Evolutionary conservation across 1,140 invertebrate genomes (phyloP).

Genomic region (Oryzaephilus surinamensis): DNA sequence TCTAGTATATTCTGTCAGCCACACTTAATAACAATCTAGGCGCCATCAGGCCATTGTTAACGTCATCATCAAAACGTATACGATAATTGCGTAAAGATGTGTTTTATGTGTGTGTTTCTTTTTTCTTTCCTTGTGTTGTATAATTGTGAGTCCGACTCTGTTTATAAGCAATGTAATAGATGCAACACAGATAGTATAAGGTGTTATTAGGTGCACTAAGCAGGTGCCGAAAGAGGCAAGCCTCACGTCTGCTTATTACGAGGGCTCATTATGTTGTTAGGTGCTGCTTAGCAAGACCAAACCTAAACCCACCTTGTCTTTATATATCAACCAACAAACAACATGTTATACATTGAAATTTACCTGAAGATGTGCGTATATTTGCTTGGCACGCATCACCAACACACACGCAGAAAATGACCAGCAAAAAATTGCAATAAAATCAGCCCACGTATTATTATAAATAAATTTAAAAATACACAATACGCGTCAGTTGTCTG

Average conservation of each 20-base stretch:
- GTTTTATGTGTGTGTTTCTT: too few relatives aligned
- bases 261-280: constrained; percentile 33
- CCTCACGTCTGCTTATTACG: constrained; percentile 32
- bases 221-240: constrained; percentile 35
- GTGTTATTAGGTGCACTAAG: constrained; percentile 36
- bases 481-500: too few relatives aligned
- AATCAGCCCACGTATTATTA: too few relatives aligned
- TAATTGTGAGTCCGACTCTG: constrained; percentile 5
- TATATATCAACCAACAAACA: too few relatives aligned
- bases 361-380: too few relatives aligned
- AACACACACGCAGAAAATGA: too few relatives aligned
- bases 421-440: too few relatives aligned
- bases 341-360: too few relatives aligned
- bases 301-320: constrained; percentile 5
- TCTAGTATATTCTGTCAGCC: too few relatives aligned
- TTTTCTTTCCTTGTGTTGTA: too few relatives aligned
- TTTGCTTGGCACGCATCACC: too few relatives aligned
- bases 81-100: neutral
- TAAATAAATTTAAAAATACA: too few relatives aligned
- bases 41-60: neutral
- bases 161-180: constrained; percentile 3
- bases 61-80: neutral
- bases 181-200: constrained; percentile 20
- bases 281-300: constrained; percentile 21
- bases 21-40: neutral